phyloP scores from a whole-genome alignment of 1,140 invertebrate genomes.

The Helicoverpa armigera region DNA sequence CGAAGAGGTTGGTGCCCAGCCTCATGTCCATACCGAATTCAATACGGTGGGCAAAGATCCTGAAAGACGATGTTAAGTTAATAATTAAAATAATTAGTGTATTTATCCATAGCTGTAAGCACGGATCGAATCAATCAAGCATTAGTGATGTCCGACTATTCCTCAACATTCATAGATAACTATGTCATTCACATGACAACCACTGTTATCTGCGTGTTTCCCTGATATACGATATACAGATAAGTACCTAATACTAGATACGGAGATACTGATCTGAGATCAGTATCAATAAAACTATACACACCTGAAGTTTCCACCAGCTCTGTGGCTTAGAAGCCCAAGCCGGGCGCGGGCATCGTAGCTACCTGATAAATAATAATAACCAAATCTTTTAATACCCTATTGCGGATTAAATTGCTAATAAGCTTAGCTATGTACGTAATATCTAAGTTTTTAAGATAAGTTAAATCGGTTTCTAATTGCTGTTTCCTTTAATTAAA shows the following conservation, averaged over 20 bases:
- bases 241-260: too few species aligned
- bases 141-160: too few species aligned
- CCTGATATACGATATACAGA: not conserved
- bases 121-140: too few species aligned
- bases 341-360: constrained; percentile 54
- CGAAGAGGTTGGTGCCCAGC: constrained; percentile 57
- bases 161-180: too few species aligned
- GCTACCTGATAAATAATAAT: constrained; percentile 50
- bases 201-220: not conserved
- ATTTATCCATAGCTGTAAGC: not conserved
- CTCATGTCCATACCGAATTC: constrained; percentile 56
- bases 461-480: too few species aligned
- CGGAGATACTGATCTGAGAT: too few species aligned
- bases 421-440: constrained; percentile 5
- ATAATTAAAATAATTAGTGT: not conserved
- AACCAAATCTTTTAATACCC: not conserved
- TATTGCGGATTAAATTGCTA: not conserved
- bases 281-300: not conserved
- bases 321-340: constrained; percentile 42
- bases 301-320: constrained; percentile 57
- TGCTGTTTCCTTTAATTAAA: too few species aligned
- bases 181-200: not conserved
- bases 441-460: too few species aligned
- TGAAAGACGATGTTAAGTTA: constrained; percentile 38
- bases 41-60: constrained; percentile 59